phyloP scores from a whole-genome alignment of 2,888 invertebrate genomes.

The Philaethria dido region DNA sequence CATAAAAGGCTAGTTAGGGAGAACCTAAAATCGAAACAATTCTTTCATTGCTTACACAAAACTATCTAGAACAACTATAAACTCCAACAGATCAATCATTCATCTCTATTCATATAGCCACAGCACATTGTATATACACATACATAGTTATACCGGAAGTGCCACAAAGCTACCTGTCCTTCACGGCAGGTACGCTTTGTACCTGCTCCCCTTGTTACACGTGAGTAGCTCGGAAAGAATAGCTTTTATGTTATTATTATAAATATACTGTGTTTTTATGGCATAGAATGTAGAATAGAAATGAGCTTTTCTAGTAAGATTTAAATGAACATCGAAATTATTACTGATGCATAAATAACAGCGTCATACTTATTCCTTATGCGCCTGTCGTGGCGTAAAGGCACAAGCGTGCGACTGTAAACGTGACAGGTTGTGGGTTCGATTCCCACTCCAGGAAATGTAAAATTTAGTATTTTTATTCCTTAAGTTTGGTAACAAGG shows the following conservation, averaged over 20 bases:
- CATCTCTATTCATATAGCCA: not conserved
- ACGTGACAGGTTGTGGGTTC: too few species aligned
- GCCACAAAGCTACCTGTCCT: constrained; percentile 27
- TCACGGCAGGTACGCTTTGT: constrained; percentile 29
- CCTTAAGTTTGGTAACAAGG: too few species aligned
- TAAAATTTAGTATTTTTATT: too few species aligned
- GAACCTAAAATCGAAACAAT: too few species aligned
- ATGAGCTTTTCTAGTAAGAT: not conserved
- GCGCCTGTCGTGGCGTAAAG: too few species aligned
- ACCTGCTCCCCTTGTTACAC: constrained; percentile 16
- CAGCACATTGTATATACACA: not conserved
- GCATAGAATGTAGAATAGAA: not conserved
- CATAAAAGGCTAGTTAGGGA: too few species aligned
- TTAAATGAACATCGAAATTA: not conserved
- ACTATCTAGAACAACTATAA: not conserved
- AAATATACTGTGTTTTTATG: not conserved
- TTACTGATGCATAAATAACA: not conserved
- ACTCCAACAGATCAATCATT: not conserved
- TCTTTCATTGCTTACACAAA: too few species aligned
- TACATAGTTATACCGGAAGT: constrained; percentile 21
- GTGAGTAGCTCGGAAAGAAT: constrained; percentile 18
- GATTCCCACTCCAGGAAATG: too few species aligned
- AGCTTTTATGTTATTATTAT: constrained; percentile 15
- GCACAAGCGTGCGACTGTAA: too few species aligned
- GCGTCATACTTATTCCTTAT: too few species aligned